A percentile compares a stretch with the other conserved stretches of the same genome.
Conservation (phyloP, 1,140 invertebrate genomes). For the Sesamia nonagrioides region DNA sequence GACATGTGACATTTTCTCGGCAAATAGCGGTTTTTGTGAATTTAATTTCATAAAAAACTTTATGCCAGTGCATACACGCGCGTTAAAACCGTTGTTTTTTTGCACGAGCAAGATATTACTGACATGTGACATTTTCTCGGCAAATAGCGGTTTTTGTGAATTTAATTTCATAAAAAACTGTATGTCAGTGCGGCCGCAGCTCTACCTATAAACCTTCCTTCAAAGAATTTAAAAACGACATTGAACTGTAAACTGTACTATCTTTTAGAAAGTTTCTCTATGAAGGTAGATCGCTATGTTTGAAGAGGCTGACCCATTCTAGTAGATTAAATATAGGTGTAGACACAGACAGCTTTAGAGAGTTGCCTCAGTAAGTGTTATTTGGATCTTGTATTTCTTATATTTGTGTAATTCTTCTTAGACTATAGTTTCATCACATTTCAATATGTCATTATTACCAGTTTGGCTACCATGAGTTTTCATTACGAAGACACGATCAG, state of each 20-base stretch:
- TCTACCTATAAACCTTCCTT: slow-evolving; percentile 27
- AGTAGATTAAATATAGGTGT: slow-evolving; percentile 36
- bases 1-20: too few relatives aligned
- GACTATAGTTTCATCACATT: slow-evolving; percentile 13
- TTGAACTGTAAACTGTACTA: background rate
- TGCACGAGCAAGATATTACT: too few relatives aligned
- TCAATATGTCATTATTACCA: background rate
- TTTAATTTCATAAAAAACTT: too few relatives aligned
- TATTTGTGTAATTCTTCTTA: slow-evolving; percentile 24
- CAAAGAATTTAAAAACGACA: background rate
- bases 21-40: too few relatives aligned
- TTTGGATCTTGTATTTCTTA: slow-evolving; percentile 45
- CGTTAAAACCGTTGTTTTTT: too few relatives aligned
- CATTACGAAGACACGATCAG: background rate
- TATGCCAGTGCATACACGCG: background rate
- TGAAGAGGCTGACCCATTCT: slow-evolving; percentile 50
- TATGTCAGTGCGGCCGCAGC: background rate
- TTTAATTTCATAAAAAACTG: too few relatives aligned
- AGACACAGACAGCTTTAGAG: slow-evolving; percentile 56
- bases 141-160: too few relatives aligned
- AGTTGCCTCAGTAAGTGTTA: slow-evolving; percentile 55
- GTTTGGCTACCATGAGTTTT: too few relatives aligned
- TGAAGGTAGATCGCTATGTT: slow-evolving; percentile 35
- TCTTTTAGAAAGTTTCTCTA: slow-evolving; percentile 1
- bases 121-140: too few relatives aligned